These are phyloP conservation scores for Mus pahari DNA, from an alignment of 2,113 vertebrate genomes.

Conservation along the genomic window DNA sequence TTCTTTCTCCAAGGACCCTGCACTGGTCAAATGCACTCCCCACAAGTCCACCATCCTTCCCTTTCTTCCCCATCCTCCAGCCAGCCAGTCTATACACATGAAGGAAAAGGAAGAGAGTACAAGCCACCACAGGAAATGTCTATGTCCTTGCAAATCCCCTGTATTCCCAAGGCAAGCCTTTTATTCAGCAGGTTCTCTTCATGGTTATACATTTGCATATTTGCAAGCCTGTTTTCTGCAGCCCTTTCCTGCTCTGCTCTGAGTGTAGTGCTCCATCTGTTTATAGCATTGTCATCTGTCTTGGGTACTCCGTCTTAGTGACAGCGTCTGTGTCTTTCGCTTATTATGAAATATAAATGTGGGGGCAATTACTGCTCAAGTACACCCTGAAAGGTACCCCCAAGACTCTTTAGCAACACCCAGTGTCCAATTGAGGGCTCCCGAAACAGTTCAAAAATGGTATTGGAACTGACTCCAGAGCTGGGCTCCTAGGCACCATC, in stretches of 20 bases:
- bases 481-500: background rate
- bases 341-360: background rate
- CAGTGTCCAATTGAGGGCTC: background rate
- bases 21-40: background rate
- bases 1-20: background rate
- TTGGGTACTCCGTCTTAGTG: background rate
- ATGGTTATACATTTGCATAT: background rate
- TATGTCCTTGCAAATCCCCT: background rate
- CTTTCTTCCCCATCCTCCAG: rapidly evolving
- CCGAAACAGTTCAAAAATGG: background rate
- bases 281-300: background rate
- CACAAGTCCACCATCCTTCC: background rate
- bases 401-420: background rate
- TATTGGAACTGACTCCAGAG: background rate
- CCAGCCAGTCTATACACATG: background rate
- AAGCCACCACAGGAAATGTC: background rate
- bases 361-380: background rate
- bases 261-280: background rate
- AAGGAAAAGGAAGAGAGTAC: background rate
- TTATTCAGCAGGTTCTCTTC: background rate
- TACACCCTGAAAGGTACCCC: background rate
- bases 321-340: background rate
- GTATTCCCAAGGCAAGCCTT: background rate
- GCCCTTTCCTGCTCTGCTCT: background rate
- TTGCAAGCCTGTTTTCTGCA: background rate